Percentiles rank a stretch among this genome's conserved stretches.
These are phyloP conservation scores for Pseudeuparius sepicola DNA, from an alignment of 2,888 invertebrate genomes.

Conservation along the genomic window DNA sequence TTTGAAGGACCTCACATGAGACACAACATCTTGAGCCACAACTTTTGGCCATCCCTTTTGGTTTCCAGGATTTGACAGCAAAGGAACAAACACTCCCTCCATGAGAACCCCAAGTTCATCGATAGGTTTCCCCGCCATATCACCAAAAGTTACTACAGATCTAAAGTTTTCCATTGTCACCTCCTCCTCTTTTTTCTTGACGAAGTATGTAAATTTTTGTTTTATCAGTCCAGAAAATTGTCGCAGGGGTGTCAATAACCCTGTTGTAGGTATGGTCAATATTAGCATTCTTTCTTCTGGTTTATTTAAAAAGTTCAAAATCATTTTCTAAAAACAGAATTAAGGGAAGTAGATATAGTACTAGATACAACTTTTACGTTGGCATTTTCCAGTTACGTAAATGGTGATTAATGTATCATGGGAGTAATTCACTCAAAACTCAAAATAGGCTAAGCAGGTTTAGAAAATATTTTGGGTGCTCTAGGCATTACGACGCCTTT, in stretches of 20 bases:
- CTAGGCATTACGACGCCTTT: too few relatives aligned
- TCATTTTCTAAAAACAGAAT: constrained; percentile 40
- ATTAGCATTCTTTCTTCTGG: constrained; percentile 43
- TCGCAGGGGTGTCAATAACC: constrained; percentile 53
- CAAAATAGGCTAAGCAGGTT: too few relatives aligned
- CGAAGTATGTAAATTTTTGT: constrained; percentile 67
- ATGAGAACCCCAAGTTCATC: constrained; percentile 39
- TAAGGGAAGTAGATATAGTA: constrained; percentile 6
- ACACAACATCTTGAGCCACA: constrained; percentile 59
- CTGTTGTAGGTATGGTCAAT: constrained; percentile 52
- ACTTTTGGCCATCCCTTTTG: constrained; percentile 65
- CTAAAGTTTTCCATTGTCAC: constrained; percentile 52
- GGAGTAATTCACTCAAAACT: too few relatives aligned
- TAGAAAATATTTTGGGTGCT: too few relatives aligned
- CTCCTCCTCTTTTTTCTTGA: constrained; percentile 51
- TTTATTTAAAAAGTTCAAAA: constrained; percentile 45
- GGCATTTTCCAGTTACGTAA: constrained; percentile 5
- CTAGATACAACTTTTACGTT: too few relatives aligned
- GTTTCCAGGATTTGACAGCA: constrained; percentile 60
- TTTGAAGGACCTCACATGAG: constrained; percentile 57
- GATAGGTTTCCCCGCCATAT: constrained; percentile 40
- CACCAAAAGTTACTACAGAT: constrained; percentile 53
- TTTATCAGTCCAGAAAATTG: constrained; percentile 51
- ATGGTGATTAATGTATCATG: too few relatives aligned
- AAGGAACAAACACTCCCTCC: constrained; percentile 62